Base-by-base conservation (phyloP, 2,797 vertebrate genomes). In the Phylloscopus collybita region DNA sequence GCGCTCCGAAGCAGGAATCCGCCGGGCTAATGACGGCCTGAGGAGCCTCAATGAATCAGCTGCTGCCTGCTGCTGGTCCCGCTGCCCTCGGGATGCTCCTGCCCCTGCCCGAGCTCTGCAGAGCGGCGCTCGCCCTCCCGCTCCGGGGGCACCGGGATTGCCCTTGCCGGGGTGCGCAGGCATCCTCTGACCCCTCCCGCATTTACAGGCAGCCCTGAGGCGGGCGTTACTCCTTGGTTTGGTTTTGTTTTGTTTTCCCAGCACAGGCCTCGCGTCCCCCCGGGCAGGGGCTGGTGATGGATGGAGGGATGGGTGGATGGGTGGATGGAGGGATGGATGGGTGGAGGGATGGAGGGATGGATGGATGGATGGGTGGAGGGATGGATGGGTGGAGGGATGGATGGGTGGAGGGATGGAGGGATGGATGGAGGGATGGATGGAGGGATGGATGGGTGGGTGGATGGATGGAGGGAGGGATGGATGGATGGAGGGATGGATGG, bases 21-120 rank as follows among this genome's bases (percentile, higher is more conserved):
- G 0, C 87, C 11, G 93, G 87, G 90, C 93, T 90, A 34, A 73
- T 54, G 92, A 87, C 4, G 92, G 57, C 87, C 70, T 54, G 64
- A 61, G 89, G 92, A 93, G 91, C 78, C 82, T 70, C 91, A 73
- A 61, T 93, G 94, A 89, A 92, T 93, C 95, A 87, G 74, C 5
- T 22, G 80, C 17, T 75, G 88, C 79, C 36, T 59, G 91, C 92
- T 72, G 86, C 83, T 72, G 5, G 49, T 82, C 70, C 34, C 8
- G 47, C n/a, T 44, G 90, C 78, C 16, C 6, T 8, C 13, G 32
- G 26, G 62, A 44, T 22, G 87, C 94, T 71, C 73, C 92, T 29
- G 93, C 84, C 26, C 19, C 93, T 60, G 84, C 1, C 30, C 6
- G 40, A 27, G 36, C 0, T 5, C 82, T 34, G 11, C 72, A 23